Evolutionary conservation across 2,888 invertebrate species (phyloP), one percentile per base, ranked within the genome.

Genomic region (Eustalomyia histrio): DNA sequence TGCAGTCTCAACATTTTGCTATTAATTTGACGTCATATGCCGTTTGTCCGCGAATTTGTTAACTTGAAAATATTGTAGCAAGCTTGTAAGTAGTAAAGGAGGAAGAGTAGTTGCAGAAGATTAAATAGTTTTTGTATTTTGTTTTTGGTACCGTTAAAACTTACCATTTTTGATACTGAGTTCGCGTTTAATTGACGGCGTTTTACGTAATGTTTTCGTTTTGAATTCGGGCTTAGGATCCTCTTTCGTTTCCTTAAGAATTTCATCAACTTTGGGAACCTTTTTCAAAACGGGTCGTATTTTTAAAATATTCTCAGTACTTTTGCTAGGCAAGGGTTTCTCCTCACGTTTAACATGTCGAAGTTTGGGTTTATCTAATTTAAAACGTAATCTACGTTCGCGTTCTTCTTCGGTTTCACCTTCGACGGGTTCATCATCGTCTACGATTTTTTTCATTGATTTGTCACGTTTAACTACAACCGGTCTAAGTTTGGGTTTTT

Each of bases 301-400:
- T 86, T 90, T 90, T 61, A 87, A 83, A 71, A 89, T 79, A 76
- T 90, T 87, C 57, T 90, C 90, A 50, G 85, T 86, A 83, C 90
- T 89, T 76, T 90, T 90, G 80, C 87, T 87, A 52, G 88, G 88
- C 69, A 89, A 83, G 4, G 88, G 87, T 71, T 90, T 90, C 83
- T 90, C 89, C 85, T 90, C 90, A 83, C 89, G 88, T 76, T 90
- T 89, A 10, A 90, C 90, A 76, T 90, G 90, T 65, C 90, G 85
- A 73, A 90, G 71, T 82, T 90, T 89, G 2, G 90, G 90, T 47
- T 88, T 89, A 72, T 90, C 90, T 60, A 90, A 79, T 83, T 90
- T 90, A 55, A 90, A 90, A 35, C 90, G 89, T 82, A 87, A 83
- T 7, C 88, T 86, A 43, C 85, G 86, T 76, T 90, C 89, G 18